These are phyloP conservation scores for Microctonus hyperodae DNA, from an alignment of 2,888 invertebrate species.

Conservation along the genomic window DNA sequence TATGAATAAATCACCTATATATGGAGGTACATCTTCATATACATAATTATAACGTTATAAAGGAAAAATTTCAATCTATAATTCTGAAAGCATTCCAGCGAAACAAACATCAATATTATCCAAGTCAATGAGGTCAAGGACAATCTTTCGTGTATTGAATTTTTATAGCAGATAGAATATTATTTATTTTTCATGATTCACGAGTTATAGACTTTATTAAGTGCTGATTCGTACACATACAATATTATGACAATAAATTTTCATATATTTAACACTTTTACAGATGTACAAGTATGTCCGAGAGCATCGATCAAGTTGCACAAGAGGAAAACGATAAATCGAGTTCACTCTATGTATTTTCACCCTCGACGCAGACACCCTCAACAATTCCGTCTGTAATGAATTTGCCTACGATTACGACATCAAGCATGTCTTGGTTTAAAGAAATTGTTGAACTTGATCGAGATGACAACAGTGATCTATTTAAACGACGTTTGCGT, in stretches of 20 bases:
- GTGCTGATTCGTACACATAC: background rate
- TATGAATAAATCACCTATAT: background rate
- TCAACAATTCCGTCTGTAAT: slow-evolving; percentile 36
- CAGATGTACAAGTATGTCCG: slow-evolving; percentile 76
- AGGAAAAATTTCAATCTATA: background rate
- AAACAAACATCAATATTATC: slow-evolving; percentile 1
- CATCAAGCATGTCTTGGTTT: slow-evolving; percentile 27
- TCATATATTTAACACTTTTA: slow-evolving; percentile 39
- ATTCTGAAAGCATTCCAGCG: background rate
- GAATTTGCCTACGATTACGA: slow-evolving; percentile 24
- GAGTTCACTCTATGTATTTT: slow-evolving; percentile 58
- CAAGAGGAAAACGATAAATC: slow-evolving; percentile 55
- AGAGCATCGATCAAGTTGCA: slow-evolving; percentile 69
- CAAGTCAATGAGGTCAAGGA: slow-evolving; percentile 4
- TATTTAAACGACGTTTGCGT: slow-evolving; percentile 46
- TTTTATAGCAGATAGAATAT: background rate
- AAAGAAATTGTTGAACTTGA: slow-evolving; percentile 37
- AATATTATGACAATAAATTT: background rate
- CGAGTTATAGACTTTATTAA: background rate
- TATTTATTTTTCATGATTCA: background rate
- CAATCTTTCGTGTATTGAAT: background rate
- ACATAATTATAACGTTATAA: background rate
- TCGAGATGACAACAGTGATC: slow-evolving; percentile 36
- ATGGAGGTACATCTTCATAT: background rate
- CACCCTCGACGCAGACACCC: slow-evolving; percentile 43